These are phyloP conservation scores for Mormoops blainvillei DNA, from an alignment of 2,113 vertebrate species.

Conservation along the genomic window DNA sequence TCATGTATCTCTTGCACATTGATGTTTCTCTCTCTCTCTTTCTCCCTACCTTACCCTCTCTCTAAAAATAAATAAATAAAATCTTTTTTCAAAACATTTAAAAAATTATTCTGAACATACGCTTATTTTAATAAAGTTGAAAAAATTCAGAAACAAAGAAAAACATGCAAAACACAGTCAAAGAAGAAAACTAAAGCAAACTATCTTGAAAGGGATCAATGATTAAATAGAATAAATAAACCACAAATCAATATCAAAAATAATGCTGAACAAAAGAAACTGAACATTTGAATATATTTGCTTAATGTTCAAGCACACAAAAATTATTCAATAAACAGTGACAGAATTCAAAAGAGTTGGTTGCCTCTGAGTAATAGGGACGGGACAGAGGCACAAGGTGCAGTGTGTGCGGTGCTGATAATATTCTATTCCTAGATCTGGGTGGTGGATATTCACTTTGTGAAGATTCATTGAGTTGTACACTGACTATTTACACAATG, in stretches of 20 bases:
- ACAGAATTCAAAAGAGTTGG: neutral
- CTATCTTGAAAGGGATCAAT: neutral
- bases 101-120: neutral
- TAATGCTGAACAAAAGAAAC: neutral
- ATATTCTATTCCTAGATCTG: neutral
- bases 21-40: no score
- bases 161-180: neutral
- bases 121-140: neutral
- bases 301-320: neutral
- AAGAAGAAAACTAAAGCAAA: neutral
- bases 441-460: neutral
- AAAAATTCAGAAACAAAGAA: neutral
- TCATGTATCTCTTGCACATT: no score
- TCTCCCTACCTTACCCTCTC: no score
- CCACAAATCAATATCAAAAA: neutral
- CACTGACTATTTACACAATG: neutral
- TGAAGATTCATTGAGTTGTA: no score
- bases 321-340: neutral
- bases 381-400: neutral
- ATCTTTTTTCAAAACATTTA: no score
- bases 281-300: neutral
- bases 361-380: neutral
- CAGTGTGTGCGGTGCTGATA: neutral
- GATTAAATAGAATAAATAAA: neutral
- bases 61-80: no score